Percentiles rank a stretch among this genome's conserved stretches.
These are phyloP conservation scores for Drosophila parabipectinata DNA, from an alignment of 1,140 invertebrate genomes.

Conservation along the genomic window DNA sequence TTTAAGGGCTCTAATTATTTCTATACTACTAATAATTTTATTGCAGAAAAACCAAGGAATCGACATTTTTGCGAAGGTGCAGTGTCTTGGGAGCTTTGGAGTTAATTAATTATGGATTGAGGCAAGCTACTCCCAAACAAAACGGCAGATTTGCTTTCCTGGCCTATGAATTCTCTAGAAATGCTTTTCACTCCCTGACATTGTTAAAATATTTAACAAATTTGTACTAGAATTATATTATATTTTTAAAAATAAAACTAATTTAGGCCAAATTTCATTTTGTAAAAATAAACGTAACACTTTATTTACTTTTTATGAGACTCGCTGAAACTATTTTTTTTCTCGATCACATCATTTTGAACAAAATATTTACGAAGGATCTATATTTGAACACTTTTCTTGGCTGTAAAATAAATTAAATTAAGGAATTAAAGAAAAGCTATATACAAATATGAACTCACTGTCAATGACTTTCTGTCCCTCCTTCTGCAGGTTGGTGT, in stretches of 20 bases:
- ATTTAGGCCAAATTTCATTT: no score
- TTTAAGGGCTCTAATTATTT: no score
- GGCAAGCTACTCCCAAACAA: slow-evolving; percentile 56
- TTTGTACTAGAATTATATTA: slow-evolving; percentile 14
- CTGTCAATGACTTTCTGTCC: not conserved
- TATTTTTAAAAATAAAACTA: no score
- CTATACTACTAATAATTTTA: no score
- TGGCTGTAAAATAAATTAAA: slow-evolving; percentile 1
- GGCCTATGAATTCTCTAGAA: slow-evolving; percentile 60
- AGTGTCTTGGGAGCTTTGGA: slow-evolving; percentile 38
- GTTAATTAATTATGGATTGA: slow-evolving; percentile 44
- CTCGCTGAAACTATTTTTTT: no score
- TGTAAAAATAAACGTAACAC: not conserved
- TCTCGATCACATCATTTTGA: not conserved
- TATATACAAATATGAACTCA: not conserved
- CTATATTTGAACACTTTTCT: slow-evolving; percentile 3
- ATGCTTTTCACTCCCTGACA: slow-evolving; percentile 39
- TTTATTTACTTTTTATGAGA: not conserved
- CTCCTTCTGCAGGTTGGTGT: slow-evolving; percentile 31
- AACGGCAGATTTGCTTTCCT: slow-evolving; percentile 58
- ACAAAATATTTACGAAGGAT: not conserved
- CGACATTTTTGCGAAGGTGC: slow-evolving; percentile 30
- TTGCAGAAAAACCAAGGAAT: slow-evolving; percentile 13
- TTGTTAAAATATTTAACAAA: slow-evolving; percentile 28
- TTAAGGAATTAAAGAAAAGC: no score